phyloP scores from a whole-genome alignment of 2,113 vertebrate genomes.

The Aspiorhynchus laticeps region DNA sequence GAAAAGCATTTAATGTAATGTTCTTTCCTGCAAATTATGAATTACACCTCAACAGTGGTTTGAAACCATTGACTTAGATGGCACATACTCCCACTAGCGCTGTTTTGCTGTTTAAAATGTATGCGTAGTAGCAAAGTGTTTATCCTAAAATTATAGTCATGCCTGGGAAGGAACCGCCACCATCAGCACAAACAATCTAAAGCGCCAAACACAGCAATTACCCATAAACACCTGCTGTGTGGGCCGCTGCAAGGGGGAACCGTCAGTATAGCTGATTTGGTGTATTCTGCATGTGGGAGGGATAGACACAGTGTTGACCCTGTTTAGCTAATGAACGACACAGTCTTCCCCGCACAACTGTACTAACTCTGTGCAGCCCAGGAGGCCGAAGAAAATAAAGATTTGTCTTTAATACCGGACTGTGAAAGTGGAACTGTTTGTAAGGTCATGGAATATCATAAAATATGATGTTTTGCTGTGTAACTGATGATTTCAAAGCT shows the following conservation, averaged over 20 bases:
- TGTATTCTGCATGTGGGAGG: conserved; percentile 27
- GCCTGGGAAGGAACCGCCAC: conserved; percentile 36
- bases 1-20: background rate
- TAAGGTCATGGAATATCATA: background rate
- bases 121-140: conserved; percentile 37
- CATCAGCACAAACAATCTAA: conserved; percentile 48
- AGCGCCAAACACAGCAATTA: conserved; percentile 44
- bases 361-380: background rate
- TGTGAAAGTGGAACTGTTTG: background rate
- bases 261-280: background rate
- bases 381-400: background rate
- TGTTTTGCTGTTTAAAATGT: conserved; percentile 20
- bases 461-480: background rate
- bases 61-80: background rate
- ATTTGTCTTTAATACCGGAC: background rate
- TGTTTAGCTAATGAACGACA: conserved; percentile 47
- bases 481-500: background rate
- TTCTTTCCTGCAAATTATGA: background rate
- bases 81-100: background rate
- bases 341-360: background rate
- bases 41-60: background rate
- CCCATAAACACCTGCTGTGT: conserved; percentile 41
- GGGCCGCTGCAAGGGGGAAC: background rate
- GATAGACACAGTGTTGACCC: conserved; percentile 22
- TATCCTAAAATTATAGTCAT: conserved; percentile 51